phyloP scores from a whole-genome alignment of 2,797 vertebrate genomes.

The Rhincodon typus region DNA sequence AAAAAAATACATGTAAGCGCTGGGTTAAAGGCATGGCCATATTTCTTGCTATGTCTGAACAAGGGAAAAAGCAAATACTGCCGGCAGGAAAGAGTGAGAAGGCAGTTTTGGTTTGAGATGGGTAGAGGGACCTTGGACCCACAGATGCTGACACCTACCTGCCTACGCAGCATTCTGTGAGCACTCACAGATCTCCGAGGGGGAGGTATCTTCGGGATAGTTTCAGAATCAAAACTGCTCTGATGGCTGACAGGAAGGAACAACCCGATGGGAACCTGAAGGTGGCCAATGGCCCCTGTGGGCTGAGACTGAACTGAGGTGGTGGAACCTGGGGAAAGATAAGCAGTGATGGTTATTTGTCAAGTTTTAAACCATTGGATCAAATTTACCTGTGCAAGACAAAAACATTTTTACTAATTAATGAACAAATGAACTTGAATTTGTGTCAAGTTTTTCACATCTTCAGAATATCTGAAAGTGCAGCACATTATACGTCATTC shows the following conservation, averaged over 20 bases:
- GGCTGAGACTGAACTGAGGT: slow-evolving; percentile 73
- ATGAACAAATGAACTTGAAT: not conserved
- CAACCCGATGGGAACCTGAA: slow-evolving; percentile 66
- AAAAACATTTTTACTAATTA: not conserved
- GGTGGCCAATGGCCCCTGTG: slow-evolving; percentile 57
- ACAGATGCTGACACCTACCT: slow-evolving; percentile 63
- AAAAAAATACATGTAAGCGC: not conserved
- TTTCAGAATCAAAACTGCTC: slow-evolving; percentile 59
- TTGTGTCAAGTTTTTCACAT: not conserved
- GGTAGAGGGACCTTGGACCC: not conserved
- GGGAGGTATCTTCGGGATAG: slow-evolving; percentile 66
- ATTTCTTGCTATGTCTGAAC: not conserved
- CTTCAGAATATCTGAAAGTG: not conserved
- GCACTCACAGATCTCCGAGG: slow-evolving; percentile 67
- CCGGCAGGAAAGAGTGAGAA: not conserved
- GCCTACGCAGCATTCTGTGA: slow-evolving; percentile 81
- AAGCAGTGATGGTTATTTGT: not conserved
- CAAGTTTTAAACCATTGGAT: not conserved
- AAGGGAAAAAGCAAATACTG: not conserved
- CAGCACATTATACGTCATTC: not conserved
- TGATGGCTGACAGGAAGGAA: slow-evolving; percentile 70
- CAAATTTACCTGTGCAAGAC: not conserved
- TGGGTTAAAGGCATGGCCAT: not conserved
- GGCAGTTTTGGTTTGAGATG: no score
- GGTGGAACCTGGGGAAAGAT: slow-evolving; percentile 64